Base-by-base conservation (phyloP, 2,797 vertebrate genomes). In the Rhadinocentrus ornatus region DNA sequence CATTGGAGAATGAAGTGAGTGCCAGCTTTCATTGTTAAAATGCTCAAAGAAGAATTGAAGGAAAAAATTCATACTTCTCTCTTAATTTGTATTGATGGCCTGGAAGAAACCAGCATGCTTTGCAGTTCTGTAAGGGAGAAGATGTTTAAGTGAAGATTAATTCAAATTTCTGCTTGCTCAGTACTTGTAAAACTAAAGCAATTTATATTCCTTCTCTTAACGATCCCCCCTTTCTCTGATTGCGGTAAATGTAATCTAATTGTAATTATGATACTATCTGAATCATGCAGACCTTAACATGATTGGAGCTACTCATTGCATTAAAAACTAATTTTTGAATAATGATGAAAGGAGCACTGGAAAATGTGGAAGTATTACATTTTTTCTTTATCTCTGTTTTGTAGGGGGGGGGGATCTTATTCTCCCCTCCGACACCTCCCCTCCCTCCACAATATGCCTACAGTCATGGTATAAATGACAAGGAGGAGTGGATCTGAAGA, bases 261-360 rank as follows among this genome's bases (percentile, higher is more conserved):
- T 98, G 98, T 99, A 98, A 99, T 99, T 98, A 99, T 98, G 98
- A 99, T 99, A 97, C 95, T 97, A 99, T 99, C 97, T 97, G 96
- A 97, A 97, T 98, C 96, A 97, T 97, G 96, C 97, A 96, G 96
- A 97, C 96, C 95, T 97, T 96, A 95, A 96, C 97, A 95, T 99
- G 97, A 99, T 98, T 99, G 97, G 96, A 98, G 96, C 97, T 96
- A 97, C 96, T 98, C 96, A 96, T 97, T 98, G 97, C 97, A 98
- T 99, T 98, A 99, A 98, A 98, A 99, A 97, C 96, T 96, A 96
- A 98, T 99, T 98, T 98, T 97, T 96, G 96, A 97, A 97, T 97
- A 98, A 99, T 97, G 97, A 99, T 98, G 96, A 99, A 99, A 98
- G 98, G 95, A 95, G 95, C 96, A 96, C 95, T 97, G 96, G 96